Percentiles rank a stretch among this genome's conserved stretches.
These are phyloP conservation scores for Melanostigma gelatinosum DNA, from an alignment of 2,113 vertebrate species.

Conservation along the genomic window DNA sequence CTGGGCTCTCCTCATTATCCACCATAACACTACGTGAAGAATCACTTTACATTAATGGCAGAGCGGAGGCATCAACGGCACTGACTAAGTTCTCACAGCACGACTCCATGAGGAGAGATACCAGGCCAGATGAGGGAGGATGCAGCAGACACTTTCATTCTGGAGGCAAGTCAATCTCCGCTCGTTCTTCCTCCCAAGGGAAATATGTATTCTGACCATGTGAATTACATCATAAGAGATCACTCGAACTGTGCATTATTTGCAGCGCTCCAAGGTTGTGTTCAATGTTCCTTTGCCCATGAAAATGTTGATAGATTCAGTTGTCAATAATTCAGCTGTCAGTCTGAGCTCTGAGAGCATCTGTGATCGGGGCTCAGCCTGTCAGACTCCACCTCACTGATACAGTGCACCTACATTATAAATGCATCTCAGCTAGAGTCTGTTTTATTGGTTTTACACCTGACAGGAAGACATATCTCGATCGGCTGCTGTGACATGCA, in stretches of 20 bases:
- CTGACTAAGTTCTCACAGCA: conserved; percentile 33
- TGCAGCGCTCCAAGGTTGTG: conserved; percentile 31
- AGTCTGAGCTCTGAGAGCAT: conserved; percentile 37
- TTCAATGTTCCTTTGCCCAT: conserved; percentile 14
- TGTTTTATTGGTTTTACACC: not conserved
- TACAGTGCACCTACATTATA: conserved; percentile 41
- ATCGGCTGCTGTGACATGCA: not conserved
- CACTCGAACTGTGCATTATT: conserved; percentile 29
- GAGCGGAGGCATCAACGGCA: conserved; percentile 58
- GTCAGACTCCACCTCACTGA: conserved; percentile 28
- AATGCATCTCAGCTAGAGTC: conserved; percentile 11
- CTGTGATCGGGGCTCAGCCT: conserved; percentile 22
- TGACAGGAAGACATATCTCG: not conserved
- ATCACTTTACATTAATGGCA: conserved; percentile 56
- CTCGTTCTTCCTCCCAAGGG: not conserved
- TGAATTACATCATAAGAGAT: conserved; percentile 61
- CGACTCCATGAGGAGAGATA: not conserved
- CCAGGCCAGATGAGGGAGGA: conserved; percentile 57
- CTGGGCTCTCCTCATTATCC: conserved; percentile 53
- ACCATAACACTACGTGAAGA: conserved; percentile 42
- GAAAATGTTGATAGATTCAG: conserved; percentile 51
- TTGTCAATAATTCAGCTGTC: conserved; percentile 66
- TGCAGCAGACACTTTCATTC: conserved; percentile 52
- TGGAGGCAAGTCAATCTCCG: conserved; percentile 47
- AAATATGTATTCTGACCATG: conserved; percentile 55